These are phyloP conservation scores for Hydropsyche betteni DNA, from an alignment of 2,888 invertebrate species.

Conservation along the genomic window DNA sequence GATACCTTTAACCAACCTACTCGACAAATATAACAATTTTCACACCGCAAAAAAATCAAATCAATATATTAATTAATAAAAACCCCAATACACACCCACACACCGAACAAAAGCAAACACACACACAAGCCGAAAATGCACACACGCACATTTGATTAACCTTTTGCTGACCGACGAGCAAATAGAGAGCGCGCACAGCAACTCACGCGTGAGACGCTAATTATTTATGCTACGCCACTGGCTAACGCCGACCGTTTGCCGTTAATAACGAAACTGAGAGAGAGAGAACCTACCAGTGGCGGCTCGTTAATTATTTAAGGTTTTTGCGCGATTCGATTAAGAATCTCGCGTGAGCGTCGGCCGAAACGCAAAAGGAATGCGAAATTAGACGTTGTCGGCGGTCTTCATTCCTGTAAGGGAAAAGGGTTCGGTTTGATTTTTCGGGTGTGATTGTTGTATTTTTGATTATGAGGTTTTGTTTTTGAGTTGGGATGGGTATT, in stretches of 20 bases:
- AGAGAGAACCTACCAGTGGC: neutral
- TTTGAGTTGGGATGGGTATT: too few relatives aligned
- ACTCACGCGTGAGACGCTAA: neutral
- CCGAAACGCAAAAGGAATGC: too few relatives aligned
- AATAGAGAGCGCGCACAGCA: neutral
- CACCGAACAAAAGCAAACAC: neutral
- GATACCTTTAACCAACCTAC: neutral
- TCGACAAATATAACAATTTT: neutral
- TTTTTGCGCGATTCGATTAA: too few relatives aligned
- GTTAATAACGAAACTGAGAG: conserved; percentile 3
- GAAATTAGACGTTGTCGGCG: too few relatives aligned
- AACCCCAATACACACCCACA: neutral
- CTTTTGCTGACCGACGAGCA: conserved; percentile 9
- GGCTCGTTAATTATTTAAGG: neutral
- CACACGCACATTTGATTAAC: conserved; percentile 1
- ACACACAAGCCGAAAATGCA: neutral
- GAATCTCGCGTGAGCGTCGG: too few relatives aligned
- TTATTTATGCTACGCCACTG: conserved; percentile 20
- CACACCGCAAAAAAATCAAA: neutral
- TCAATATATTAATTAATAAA: neutral
- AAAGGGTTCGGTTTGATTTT: too few relatives aligned
- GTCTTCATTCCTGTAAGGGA: too few relatives aligned
- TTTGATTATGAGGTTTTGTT: too few relatives aligned
- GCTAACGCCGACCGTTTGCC: neutral
- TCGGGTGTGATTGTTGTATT: too few relatives aligned